Evolutionary conservation across 2,113 vertebrate genomes (phyloP).

Genomic region (Antechinus flavipes): DNA sequence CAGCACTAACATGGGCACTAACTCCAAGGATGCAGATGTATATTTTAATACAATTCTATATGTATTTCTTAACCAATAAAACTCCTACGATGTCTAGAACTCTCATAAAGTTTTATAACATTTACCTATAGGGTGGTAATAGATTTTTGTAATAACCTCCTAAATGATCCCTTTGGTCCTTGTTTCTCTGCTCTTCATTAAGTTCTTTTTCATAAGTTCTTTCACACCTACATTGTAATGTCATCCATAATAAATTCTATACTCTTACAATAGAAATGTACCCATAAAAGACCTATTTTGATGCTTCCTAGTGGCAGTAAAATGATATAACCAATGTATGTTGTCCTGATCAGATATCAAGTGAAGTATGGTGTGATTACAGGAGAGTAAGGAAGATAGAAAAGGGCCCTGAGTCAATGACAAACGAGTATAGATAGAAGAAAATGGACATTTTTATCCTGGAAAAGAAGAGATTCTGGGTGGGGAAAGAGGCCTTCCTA

Average conservation of each 20-base stretch:
- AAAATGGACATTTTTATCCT: background rate
- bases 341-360: background rate
- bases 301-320: background rate
- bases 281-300: background rate
- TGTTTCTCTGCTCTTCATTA: background rate
- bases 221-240: background rate
- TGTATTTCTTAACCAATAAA: too few relatives aligned
- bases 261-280: background rate
- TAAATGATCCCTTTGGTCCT: background rate
- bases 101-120: too few relatives aligned
- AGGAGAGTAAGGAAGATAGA: background rate
- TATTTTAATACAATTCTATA: too few relatives aligned
- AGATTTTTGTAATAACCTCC: background rate
- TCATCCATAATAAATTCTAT: background rate
- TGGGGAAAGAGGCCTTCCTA: background rate
- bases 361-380: background rate
- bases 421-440: background rate
- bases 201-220: background rate
- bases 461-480: background rate
- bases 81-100: too few relatives aligned
- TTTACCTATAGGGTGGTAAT: too few relatives aligned
- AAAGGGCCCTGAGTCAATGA: background rate
- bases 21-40: too few relatives aligned
- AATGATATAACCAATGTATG: background rate
- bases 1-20: too few relatives aligned